Conservation (phyloP, 2,797 vertebrate species). For the Odontamblyopus rebecca region DNA sequence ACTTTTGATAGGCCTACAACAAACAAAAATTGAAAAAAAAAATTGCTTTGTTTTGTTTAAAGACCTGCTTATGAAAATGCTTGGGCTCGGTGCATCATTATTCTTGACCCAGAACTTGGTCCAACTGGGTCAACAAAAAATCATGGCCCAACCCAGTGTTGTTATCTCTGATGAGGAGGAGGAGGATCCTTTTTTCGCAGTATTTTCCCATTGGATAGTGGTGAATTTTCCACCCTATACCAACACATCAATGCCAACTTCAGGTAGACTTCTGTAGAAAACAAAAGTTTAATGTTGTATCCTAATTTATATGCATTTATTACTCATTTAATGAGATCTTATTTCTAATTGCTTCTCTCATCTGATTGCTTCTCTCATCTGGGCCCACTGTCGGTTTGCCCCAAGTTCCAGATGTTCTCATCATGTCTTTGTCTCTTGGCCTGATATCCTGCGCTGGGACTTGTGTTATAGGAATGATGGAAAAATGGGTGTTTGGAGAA, state of each 20-base stretch:
- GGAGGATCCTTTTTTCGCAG: constrained; percentile 7
- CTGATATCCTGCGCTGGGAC: constrained; percentile 49
- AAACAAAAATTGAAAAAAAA: neutral
- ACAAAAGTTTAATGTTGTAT: neutral
- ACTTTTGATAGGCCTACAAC: neutral
- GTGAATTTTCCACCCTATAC: constrained; percentile 60
- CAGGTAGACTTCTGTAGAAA: constrained; percentile 24
- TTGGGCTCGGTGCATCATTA: neutral
- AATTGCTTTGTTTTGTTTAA: neutral
- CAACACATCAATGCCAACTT: constrained; percentile 36
- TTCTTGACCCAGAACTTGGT: constrained; percentile 5
- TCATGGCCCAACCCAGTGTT: constrained; percentile 20
- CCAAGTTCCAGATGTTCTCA: constrained; percentile 57
- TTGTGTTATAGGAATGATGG: constrained; percentile 66
- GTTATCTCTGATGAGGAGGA: constrained; percentile 18
- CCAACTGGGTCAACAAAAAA: constrained; percentile 44
- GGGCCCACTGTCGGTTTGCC: constrained; percentile 21
- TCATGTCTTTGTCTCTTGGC: constrained; percentile 60
- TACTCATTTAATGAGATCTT: neutral
- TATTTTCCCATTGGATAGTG: constrained; percentile 30
- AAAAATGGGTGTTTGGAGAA: constrained; percentile 57
- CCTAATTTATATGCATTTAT: neutral
- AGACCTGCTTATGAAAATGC: neutral
- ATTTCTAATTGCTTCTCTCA: constrained; percentile 28
- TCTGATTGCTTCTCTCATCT: constrained; percentile 42